Conservation (phyloP, 2,797 vertebrate genomes). For the Spea hammondii region DNA sequence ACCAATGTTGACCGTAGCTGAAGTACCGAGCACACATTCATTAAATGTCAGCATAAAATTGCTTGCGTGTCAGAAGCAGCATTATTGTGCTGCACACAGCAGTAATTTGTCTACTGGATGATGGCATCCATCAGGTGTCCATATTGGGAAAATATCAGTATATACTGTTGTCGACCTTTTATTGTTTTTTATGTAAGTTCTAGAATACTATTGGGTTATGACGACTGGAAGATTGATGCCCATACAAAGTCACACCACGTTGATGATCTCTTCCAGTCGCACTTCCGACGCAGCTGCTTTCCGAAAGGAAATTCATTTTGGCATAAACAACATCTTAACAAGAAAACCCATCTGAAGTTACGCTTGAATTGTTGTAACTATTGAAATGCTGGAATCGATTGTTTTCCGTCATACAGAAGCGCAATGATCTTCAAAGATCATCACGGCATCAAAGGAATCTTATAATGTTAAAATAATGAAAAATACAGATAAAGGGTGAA, state of each 20-base stretch:
- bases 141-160: neutral
- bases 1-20: neutral
- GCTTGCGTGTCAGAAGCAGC: neutral
- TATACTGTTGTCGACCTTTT: neutral
- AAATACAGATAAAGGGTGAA: no score
- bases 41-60: neutral
- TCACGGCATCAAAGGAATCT: no score
- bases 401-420: no score
- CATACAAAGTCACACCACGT: neutral
- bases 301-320: neutral
- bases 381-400: no score
- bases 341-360: constrained; percentile 26
- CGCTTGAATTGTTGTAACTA: neutral
- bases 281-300: neutral
- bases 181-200: neutral
- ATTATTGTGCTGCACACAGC: neutral
- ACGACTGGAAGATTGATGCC: neutral
- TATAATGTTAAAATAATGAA: no score
- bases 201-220: neutral
- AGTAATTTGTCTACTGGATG: neutral
- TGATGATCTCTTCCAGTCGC: neutral
- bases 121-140: neutral
- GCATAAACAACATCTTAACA: constrained; percentile 22
- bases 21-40: neutral
- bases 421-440: no score